phyloP scores from a whole-genome alignment of 2,888 invertebrate genomes.

The Nomada flava region DNA sequence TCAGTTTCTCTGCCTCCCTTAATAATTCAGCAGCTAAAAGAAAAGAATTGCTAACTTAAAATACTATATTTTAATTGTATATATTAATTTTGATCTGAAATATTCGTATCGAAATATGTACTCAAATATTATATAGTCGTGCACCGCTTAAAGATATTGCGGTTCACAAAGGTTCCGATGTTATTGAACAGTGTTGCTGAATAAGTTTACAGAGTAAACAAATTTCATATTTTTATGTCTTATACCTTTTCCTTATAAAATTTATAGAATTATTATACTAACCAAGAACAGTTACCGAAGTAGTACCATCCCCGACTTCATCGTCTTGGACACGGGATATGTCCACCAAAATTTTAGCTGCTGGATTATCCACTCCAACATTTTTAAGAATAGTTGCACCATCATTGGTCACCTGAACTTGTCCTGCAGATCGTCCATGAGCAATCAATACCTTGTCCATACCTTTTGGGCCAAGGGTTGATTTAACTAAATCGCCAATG shows the following conservation, averaged over 20 bases:
- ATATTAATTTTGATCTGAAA: not conserved
- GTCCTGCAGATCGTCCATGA: slow-evolving; percentile 91
- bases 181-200: too few species aligned
- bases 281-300: slow-evolving; percentile 97
- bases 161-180: too few species aligned
- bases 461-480: slow-evolving; percentile 99
- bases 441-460: slow-evolving; percentile 97
- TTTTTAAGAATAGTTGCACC: slow-evolving; percentile 99
- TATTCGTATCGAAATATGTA: not conserved
- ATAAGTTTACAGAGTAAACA: not conserved
- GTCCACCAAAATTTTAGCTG: slow-evolving; percentile 99
- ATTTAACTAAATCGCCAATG: slow-evolving; percentile 99
- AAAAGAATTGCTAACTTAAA: slow-evolving; percentile 22
- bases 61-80: not conserved
- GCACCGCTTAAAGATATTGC: too few species aligned
- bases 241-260: too few species aligned
- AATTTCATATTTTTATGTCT: not conserved
- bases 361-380: slow-evolving; percentile 99
- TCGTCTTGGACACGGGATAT: slow-evolving; percentile 99
- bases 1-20: slow-evolving; percentile 96
- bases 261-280: slow-evolving; percentile 63
- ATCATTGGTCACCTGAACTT: slow-evolving; percentile 99
- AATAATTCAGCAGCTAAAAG: slow-evolving; percentile 94
- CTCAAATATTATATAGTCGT: too few species aligned
- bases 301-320: slow-evolving; percentile 99